Evolutionary conservation across 2,113 vertebrate species (phyloP).

Genomic region (Procavia capensis): DNA sequence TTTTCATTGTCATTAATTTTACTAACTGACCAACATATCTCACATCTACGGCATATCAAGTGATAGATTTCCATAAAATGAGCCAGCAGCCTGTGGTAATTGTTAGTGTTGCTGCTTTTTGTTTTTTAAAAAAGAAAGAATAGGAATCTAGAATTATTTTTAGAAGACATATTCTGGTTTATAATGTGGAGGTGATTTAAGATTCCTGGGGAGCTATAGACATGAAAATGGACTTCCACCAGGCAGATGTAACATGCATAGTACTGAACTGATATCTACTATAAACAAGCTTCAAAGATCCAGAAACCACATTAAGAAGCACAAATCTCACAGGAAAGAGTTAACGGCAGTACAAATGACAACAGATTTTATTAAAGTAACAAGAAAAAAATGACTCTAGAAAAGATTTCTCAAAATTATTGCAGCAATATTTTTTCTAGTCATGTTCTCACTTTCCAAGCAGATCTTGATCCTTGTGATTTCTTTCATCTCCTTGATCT

Average conservation of each 20-base stretch:
- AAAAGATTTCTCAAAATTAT: constrained; percentile 62
- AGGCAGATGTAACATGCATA: not conserved
- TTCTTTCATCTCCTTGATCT: constrained; percentile 61
- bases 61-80: not conserved
- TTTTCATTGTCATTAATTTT: constrained; percentile 27
- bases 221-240: not conserved
- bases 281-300: constrained; percentile 30
- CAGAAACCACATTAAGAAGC: constrained; percentile 43
- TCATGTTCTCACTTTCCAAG: constrained; percentile 63
- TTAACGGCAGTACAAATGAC: constrained; percentile 50
- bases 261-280: not conserved
- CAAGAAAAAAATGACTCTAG: not conserved
- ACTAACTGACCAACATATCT: constrained; percentile 44
- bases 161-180: constrained; percentile 33
- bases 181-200: not conserved
- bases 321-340: constrained; percentile 48
- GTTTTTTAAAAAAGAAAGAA: not conserved
- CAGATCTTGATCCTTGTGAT: constrained; percentile 65
- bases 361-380: constrained; percentile 57
- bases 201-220: not conserved
- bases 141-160: constrained; percentile 27
- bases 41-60: not conserved
- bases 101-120: too few species aligned
- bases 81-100: not conserved
- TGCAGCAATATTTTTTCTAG: constrained; percentile 41